These are phyloP conservation scores for Scylla paramamosain DNA, from an alignment of 1,140 invertebrate genomes.

Conservation along the genomic window DNA sequence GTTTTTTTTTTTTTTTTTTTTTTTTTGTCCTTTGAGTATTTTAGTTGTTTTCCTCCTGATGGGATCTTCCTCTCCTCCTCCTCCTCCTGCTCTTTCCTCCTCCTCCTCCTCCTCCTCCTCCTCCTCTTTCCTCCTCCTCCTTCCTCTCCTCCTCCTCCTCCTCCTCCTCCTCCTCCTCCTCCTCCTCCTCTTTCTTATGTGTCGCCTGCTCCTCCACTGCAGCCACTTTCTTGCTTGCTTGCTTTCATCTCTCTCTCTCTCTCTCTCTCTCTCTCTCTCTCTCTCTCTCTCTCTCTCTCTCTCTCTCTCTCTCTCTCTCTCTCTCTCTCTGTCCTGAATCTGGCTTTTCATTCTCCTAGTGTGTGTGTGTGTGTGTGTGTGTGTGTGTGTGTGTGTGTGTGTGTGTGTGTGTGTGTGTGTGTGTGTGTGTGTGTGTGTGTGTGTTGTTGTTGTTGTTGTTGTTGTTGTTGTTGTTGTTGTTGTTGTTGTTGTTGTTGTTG, in stretches of 20 bases:
- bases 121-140: too few species aligned
- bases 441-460: neutral
- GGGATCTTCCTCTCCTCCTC: too few species aligned
- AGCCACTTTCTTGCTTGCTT: too few species aligned
- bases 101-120: too few species aligned
- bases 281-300: constrained; percentile 20
- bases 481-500: too few species aligned
- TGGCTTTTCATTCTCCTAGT: neutral
- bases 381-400: constrained; percentile 11
- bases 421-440: constrained; percentile 3
- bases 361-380: constrained; percentile 12
- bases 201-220: too few species aligned
- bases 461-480: too few species aligned
- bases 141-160: neutral
- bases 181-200: neutral
- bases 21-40: too few species aligned
- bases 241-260: neutral
- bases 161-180: neutral
- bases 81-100: too few species aligned
- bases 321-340: neutral
- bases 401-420: constrained; percentile 3
- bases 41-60: too few species aligned
- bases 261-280: constrained; percentile 20
- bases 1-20: too few species aligned
- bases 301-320: constrained; percentile 1